Base-by-base conservation (phyloP, 92 coral and sea anemone species). In the Metridium senile region DNA sequence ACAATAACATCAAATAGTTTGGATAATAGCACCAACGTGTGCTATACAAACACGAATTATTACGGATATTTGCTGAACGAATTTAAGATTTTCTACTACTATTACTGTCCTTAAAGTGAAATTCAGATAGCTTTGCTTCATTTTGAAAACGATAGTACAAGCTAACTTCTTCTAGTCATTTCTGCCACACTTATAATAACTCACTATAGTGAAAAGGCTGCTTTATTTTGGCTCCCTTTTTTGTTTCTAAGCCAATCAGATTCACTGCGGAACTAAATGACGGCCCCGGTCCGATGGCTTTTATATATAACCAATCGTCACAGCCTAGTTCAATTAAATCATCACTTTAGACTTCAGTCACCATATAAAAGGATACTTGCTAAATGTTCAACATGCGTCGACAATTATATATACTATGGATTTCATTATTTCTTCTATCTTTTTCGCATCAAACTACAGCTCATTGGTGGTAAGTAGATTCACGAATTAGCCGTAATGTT, bases 381-480 rank as follows among this genome's bases (percentile, higher is more conserved):
- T 11, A 21, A 19, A 0, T 34, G 52, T 23, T 9, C 23, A 73
- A 57, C 20, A 73, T 73, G 78, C 2, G 58, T 27, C 26, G 18
- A 35, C 51, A 61, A 46, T 66, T 70, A 19, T 22, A 39, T 26
- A 13, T 73, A 45, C 0, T 61, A 1, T 80, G n/a, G 22, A 19
- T 66, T 58, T 71, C 35, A 32, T 49, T 65, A 26, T 35, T 64
- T 56, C 63, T 87, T 73, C 78, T 74, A 7, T 62, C 64, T 66
- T 59, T 88, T 27, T 88, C 72, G 27, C 70, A 26, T n/a, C 72
- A 81, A 27, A 81, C 79, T 46, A 58, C 23, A 16, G 79, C 83
- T 27, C 93, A 88, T 73, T 88, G 93, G 93, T 88, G 93, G 93
- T 88, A 58, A 84, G 93, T 77, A 23, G 9, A 8, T 10, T 47